phyloP scores from a whole-genome alignment of 2,797 vertebrate species.

The Sebastes hubbsi region DNA sequence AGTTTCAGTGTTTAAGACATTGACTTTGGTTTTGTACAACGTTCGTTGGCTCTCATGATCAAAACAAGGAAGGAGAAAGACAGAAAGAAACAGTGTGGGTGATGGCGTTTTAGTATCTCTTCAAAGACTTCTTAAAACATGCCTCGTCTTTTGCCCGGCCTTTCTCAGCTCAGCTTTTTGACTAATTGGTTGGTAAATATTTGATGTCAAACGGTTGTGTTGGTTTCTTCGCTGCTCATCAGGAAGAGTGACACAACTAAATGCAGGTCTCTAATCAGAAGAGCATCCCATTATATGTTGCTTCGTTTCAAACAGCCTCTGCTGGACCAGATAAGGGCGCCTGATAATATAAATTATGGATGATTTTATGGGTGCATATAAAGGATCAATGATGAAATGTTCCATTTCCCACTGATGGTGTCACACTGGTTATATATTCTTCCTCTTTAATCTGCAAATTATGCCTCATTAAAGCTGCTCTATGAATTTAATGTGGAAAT shows the following conservation, averaged over 20 bases:
- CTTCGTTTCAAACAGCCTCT: slow-evolving; percentile 30
- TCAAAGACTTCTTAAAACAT: slow-evolving; percentile 7
- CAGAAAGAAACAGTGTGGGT: background rate
- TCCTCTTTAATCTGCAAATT: slow-evolving; percentile 65
- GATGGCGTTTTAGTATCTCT: background rate
- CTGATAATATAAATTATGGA: slow-evolving; percentile 60
- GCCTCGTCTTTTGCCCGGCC: background rate
- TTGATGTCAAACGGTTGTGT: slow-evolving; percentile 30
- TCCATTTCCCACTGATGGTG: slow-evolving; percentile 51
- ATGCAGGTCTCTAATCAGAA: slow-evolving; percentile 25
- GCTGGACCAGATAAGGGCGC: slow-evolving; percentile 22
- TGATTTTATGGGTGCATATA: slow-evolving; percentile 54
- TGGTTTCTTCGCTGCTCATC: background rate
- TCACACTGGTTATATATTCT: slow-evolving; percentile 53
- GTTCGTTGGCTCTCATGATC: background rate
- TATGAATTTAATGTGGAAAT: slow-evolving; percentile 37
- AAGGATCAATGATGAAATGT: slow-evolving; percentile 67
- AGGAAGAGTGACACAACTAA: background rate
- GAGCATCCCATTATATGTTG: background rate
- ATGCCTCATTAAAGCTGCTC: slow-evolving; percentile 65
- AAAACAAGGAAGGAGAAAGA: background rate
- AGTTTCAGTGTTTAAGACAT: background rate
- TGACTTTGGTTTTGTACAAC: background rate
- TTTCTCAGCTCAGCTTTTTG: background rate
- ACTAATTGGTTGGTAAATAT: slow-evolving; percentile 51